phyloP scores from a whole-genome alignment of 2,113 vertebrate genomes.

The Cyprinus carpio region DNA sequence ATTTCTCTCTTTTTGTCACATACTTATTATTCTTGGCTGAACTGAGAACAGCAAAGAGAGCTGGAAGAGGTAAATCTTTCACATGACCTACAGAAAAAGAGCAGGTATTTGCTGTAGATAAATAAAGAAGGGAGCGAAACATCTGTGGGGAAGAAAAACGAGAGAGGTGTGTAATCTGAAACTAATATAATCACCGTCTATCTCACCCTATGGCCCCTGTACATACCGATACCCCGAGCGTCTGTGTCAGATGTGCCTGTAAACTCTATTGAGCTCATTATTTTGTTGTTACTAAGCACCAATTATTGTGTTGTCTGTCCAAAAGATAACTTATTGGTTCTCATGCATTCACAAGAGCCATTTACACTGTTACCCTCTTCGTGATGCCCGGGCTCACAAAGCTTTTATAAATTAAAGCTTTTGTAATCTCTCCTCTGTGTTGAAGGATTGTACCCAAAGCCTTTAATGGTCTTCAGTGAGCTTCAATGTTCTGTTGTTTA shows the following conservation, averaged over 20 bases:
- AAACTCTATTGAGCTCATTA: background rate
- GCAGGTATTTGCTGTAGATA: background rate
- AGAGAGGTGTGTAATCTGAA: background rate
- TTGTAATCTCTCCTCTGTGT: background rate
- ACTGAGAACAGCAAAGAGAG: slow-evolving; percentile 59
- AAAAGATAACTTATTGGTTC: background rate
- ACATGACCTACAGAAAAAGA: background rate
- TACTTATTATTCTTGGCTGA: slow-evolving; percentile 9
- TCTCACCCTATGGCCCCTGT: slow-evolving; percentile 45
- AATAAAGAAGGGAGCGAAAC: background rate
- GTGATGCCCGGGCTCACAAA: background rate
- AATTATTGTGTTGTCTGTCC: background rate
- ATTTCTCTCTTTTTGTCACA: background rate
- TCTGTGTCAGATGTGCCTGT: background rate
- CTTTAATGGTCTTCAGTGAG: background rate
- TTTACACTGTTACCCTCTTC: background rate
- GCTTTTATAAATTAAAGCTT: background rate
- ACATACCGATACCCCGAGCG: background rate
- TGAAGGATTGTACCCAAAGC: background rate
- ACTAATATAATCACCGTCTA: background rate
- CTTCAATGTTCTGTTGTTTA: background rate
- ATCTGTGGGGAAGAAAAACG: background rate
- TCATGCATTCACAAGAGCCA: background rate
- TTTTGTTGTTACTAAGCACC: slow-evolving; percentile 21
- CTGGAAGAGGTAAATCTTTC: slow-evolving; percentile 64